Evolutionary conservation across 2,797 vertebrate genomes (phyloP).

Genomic region (Fistularia commersonii): DNA sequence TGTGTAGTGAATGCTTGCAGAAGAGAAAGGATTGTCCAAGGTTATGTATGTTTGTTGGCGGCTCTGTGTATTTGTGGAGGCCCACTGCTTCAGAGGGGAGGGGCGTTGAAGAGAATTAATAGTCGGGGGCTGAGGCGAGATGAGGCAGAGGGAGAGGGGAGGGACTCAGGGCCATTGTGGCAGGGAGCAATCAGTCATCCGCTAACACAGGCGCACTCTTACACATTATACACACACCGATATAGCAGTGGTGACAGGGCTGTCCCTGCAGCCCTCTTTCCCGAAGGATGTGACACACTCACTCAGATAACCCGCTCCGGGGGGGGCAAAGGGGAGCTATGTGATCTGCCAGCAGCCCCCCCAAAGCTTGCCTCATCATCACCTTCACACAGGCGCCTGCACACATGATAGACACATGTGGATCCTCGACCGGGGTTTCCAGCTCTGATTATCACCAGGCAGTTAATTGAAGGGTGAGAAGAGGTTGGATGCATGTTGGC

Average conservation of each 20-base stretch:
- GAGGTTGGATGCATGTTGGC: conserved; percentile 31
- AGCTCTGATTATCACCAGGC: conserved; percentile 38
- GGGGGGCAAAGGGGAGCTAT: conserved; percentile 28
- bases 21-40: conserved; percentile 40
- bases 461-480: conserved; percentile 47
- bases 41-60: conserved; percentile 22
- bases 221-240: conserved; percentile 25
- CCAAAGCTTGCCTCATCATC: conserved; percentile 46
- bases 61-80: conserved; percentile 42
- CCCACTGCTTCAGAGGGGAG: conserved; percentile 46
- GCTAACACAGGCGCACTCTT: conserved; percentile 34
- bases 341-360: neutral
- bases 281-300: conserved; percentile 62
- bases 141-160: conserved; percentile 31
- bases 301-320: conserved; percentile 59
- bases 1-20: conserved; percentile 10
- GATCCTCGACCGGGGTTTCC: conserved; percentile 26
- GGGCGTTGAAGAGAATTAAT: conserved; percentile 51
- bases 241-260: conserved; percentile 38
- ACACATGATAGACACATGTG: conserved; percentile 3
- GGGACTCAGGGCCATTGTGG: conserved; percentile 52
- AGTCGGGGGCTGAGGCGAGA: conserved; percentile 41
- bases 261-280: conserved; percentile 42
- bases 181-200: conserved; percentile 67
- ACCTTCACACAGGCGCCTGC: conserved; percentile 24